Evolutionary conservation across 2,888 invertebrate genomes (phyloP).

Genomic region (Limnephilus auricula): DNA sequence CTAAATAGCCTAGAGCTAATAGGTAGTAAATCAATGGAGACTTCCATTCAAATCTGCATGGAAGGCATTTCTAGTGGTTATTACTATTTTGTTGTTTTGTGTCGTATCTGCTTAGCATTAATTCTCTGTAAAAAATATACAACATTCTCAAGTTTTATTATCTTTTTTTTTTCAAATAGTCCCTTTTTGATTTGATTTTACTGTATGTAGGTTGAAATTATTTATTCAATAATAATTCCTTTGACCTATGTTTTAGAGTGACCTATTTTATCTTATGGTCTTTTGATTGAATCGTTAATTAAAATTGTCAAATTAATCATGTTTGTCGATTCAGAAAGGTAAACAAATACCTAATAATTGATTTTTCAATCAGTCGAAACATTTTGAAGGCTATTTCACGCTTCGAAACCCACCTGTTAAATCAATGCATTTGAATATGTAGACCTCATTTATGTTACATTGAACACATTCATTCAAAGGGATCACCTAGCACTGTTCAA

Average conservation of each 20-base stretch:
- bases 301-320: background rate
- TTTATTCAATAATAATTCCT: background rate
- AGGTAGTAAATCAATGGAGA: no score
- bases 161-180: background rate
- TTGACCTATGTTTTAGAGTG: background rate
- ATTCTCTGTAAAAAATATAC: no score
- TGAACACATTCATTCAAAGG: background rate
- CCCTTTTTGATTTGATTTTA: background rate
- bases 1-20: no score
- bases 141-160: background rate
- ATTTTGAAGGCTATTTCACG: background rate
- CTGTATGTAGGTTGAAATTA: background rate
- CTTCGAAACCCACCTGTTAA: background rate
- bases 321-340: background rate
- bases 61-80: no score
- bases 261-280: background rate
- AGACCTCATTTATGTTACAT: background rate
- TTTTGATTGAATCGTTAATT: background rate
- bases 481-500: background rate
- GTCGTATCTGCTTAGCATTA: no score
- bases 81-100: no score
- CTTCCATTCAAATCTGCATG: no score
- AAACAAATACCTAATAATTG: background rate
- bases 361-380: background rate
- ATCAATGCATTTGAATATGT: background rate